Base-by-base conservation (phyloP, 2,797 vertebrate species). In the Danionella dracula region DNA sequence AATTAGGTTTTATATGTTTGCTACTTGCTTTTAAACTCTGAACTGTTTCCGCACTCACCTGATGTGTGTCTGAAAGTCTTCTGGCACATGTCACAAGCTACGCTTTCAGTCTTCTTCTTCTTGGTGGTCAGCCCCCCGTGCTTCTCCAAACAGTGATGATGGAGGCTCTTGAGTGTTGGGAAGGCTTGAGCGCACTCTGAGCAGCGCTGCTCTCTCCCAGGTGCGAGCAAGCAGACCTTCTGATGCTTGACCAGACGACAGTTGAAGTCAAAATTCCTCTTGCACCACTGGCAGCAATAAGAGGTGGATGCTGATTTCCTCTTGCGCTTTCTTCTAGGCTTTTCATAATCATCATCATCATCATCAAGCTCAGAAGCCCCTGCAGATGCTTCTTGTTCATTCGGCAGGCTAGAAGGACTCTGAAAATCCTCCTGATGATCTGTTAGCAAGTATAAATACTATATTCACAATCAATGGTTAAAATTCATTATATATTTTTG, bases 1-100 rank as follows among this genome's bases (percentile, higher is more conserved):
- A n/a, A n/a, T n/a, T n/a, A n/a, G n/a, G n/a, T n/a, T n/a, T n/a
- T n/a, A n/a, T n/a, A n/a, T n/a, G n/a, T n/a, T n/a, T n/a, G n/a
- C n/a, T n/a, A n/a, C n/a, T n/a, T n/a, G n/a, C n/a, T n/a, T 27
- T 6, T 27, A 27, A 27, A 3, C 23, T 27, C 23, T 27, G 23
- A 27, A 27, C 23, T 3, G 6, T 3, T 3, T 27, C 3, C 23
- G 3, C 23, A 17, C 74, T 49, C 73, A 93, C 92, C 92, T 83
- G 93, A 96, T 0, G 92, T 89, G 21, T 93, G 92, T 66, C 91
- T 93, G 45, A 95, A 96, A 20, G 87, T 89, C 42, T 92, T 85
- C 1, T 87, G 85, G 1, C 92, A 96, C 70, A 95, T 86, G 74
- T 93, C 90, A 2, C 92, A 94, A 0, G 82, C 73, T 74, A 92